Evolutionary conservation across 1,140 invertebrate genomes (phyloP).

Genomic region (Papilio glaucus): DNA sequence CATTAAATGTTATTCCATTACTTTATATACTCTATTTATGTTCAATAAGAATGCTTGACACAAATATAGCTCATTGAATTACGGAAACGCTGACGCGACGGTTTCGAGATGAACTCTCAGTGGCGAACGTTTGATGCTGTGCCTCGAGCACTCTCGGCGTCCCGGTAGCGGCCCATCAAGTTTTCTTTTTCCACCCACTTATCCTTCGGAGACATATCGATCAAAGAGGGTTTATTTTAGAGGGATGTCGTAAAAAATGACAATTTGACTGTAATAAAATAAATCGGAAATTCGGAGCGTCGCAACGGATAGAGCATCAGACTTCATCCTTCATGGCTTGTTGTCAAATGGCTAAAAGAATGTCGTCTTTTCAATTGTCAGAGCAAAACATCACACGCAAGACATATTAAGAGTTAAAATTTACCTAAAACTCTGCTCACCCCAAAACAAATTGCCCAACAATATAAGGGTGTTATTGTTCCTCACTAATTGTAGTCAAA

Average conservation of each 20-base stretch:
- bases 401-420: too few relatives aligned
- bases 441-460: too few relatives aligned
- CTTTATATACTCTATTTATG: constrained; percentile 3
- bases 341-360: too few relatives aligned
- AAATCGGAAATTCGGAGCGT: too few relatives aligned
- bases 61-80: constrained; percentile 34
- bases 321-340: too few relatives aligned
- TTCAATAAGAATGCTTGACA: constrained; percentile 32
- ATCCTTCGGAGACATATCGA: constrained; percentile 13
- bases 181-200: constrained; percentile 20
- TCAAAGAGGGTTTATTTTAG: constrained; percentile 29
- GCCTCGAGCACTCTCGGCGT: constrained; percentile 14
- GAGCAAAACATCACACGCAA: too few relatives aligned
- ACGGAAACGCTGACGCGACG: constrained; percentile 29
- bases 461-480: too few relatives aligned
- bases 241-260: neutral
- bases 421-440: too few relatives aligned
- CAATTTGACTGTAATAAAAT: neutral
- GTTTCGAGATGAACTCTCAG: constrained; percentile 31
- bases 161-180: constrained; percentile 21
- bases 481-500: too few relatives aligned
- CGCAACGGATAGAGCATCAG: too few relatives aligned
- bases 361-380: too few relatives aligned
- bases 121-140: constrained; percentile 32
- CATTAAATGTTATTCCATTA: constrained; percentile 2